A percentile compares a stretch with the other conserved stretches of the same genome.
Conservation (phyloP, 2,797 vertebrate genomes). For the Poecilia picta region DNA sequence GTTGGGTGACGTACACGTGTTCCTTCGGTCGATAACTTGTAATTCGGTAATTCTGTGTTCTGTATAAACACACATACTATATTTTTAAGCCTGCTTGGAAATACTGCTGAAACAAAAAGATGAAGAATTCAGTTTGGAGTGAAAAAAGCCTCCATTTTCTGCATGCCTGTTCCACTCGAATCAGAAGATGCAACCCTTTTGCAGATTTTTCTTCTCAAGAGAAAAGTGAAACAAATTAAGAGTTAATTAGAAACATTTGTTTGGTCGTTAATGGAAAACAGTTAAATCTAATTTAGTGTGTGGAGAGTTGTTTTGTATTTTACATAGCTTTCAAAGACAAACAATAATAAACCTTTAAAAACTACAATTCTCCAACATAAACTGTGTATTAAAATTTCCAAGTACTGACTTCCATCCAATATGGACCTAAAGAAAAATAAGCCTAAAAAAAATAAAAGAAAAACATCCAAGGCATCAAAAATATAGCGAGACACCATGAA, state of each 20-base stretch:
- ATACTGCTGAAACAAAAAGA: slow-evolving; percentile 61
- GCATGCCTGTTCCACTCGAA: not conserved
- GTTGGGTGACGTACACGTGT: slow-evolving; percentile 66
- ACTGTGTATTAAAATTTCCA: slow-evolving; percentile 60
- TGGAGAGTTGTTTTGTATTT: slow-evolving; percentile 11
- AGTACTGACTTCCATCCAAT: slow-evolving; percentile 79
- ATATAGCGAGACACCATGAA: slow-evolving; percentile 70
- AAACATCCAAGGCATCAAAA: slow-evolving; percentile 66
- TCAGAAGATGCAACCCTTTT: not conserved
- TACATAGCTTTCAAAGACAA: slow-evolving; percentile 40
- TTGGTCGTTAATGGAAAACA: slow-evolving; percentile 35
- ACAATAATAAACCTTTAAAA: slow-evolving; percentile 51
- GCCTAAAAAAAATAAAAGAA: slow-evolving; percentile 46
- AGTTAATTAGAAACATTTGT: slow-evolving; percentile 18
- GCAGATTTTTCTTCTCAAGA: not conserved
- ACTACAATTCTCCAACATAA: slow-evolving; percentile 57
- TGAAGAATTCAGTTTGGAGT: slow-evolving; percentile 27
- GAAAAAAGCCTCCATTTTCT: slow-evolving; percentile 13
- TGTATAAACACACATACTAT: slow-evolving; percentile 62
- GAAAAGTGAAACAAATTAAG: slow-evolving; percentile 15
- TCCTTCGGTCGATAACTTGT: slow-evolving; percentile 77
- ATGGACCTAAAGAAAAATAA: slow-evolving; percentile 76
- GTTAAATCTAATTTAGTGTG: slow-evolving; percentile 23
- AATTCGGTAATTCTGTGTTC: slow-evolving; percentile 71
- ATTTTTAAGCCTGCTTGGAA: slow-evolving; percentile 71